Evolutionary conservation across 2,797 vertebrate species (phyloP).

Genomic region (Sebastes minor): DNA sequence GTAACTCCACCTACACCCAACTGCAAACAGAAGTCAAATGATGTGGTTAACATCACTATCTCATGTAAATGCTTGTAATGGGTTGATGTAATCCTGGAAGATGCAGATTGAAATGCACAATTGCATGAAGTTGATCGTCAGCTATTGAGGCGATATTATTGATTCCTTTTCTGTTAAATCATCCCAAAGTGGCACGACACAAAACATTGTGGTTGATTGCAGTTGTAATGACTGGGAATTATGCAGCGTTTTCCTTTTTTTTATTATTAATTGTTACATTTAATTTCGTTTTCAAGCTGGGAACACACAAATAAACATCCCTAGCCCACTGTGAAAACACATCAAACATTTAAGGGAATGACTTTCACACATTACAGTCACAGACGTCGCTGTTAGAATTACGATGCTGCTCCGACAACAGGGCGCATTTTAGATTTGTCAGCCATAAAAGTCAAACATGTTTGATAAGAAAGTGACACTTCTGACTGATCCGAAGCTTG

Average conservation of each 20-base stretch:
- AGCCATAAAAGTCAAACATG: not conserved
- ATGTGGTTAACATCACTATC: not conserved
- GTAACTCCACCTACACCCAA: not conserved
- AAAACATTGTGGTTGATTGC: conserved; percentile 21
- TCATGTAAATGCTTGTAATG: not conserved
- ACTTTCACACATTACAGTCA: conserved; percentile 13
- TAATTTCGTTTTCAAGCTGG: conserved; percentile 2
- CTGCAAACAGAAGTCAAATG: not conserved
- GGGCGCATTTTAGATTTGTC: not conserved
- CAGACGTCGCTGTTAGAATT: not conserved
- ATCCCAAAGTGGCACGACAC: conserved; percentile 14
- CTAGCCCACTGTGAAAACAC: conserved; percentile 12
- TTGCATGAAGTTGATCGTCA: conserved; percentile 20
- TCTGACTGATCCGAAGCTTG: not conserved
- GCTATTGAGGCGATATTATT: not conserved
- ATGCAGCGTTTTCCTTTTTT: not conserved
- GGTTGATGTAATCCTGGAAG: not conserved
- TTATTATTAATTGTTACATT: conserved; percentile 17
- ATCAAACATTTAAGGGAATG: not conserved
- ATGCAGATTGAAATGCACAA: conserved; percentile 5
- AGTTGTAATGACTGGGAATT: conserved; percentile 20
- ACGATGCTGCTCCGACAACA: not conserved
- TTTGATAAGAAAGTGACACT: not conserved
- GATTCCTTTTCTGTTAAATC: conserved; percentile 22
- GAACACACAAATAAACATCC: conserved; percentile 9